A percentile compares a stretch with the other conserved stretches of the same genome.
These are phyloP conservation scores for Lomographa bimaculata DNA, from an alignment of 2,888 invertebrate genomes.

Conservation along the genomic window DNA sequence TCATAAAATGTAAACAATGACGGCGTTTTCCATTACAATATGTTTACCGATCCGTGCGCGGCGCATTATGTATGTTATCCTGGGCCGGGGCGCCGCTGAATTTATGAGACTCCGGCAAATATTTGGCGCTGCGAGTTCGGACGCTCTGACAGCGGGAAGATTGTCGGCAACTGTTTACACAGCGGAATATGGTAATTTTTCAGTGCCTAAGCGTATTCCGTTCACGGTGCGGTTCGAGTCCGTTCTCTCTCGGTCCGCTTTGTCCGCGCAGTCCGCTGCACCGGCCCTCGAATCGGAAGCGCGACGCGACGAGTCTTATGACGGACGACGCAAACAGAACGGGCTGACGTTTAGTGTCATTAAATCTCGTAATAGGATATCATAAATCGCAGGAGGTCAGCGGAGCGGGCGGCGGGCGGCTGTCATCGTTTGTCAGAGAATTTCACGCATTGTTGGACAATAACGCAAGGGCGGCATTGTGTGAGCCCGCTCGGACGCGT, in stretches of 20 bases:
- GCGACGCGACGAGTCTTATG: slow-evolving; percentile 49
- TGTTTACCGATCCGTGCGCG: slow-evolving; percentile 82
- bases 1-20: slow-evolving; percentile 82
- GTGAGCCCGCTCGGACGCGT: slow-evolving; percentile 48
- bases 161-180: slow-evolving; percentile 76
- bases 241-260: slow-evolving; percentile 51
- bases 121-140: slow-evolving; percentile 79
- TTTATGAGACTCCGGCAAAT: slow-evolving; percentile 81
- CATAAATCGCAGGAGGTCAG: slow-evolving; percentile 81
- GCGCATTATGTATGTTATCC: slow-evolving; percentile 83
- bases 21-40: slow-evolving; percentile 83
- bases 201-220: slow-evolving; percentile 63
- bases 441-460: slow-evolving; percentile 84
- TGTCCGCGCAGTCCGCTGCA: too few species aligned
- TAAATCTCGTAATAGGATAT: slow-evolving; percentile 83
- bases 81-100: slow-evolving; percentile 72
- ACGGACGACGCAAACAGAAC: slow-evolving; percentile 63
- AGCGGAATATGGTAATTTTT: slow-evolving; percentile 76
- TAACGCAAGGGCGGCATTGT: slow-evolving; percentile 69
- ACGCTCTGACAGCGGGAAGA: slow-evolving; percentile 79
- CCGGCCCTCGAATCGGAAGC: slow-evolving; percentile 50
- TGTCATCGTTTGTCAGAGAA: slow-evolving; percentile 84
- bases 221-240: slow-evolving; percentile 55
- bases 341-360: slow-evolving; percentile 77
- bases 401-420: slow-evolving; percentile 69